Conservation (phyloP, 1,140 invertebrate genomes). For the Harlomillsia oculata region DNA sequence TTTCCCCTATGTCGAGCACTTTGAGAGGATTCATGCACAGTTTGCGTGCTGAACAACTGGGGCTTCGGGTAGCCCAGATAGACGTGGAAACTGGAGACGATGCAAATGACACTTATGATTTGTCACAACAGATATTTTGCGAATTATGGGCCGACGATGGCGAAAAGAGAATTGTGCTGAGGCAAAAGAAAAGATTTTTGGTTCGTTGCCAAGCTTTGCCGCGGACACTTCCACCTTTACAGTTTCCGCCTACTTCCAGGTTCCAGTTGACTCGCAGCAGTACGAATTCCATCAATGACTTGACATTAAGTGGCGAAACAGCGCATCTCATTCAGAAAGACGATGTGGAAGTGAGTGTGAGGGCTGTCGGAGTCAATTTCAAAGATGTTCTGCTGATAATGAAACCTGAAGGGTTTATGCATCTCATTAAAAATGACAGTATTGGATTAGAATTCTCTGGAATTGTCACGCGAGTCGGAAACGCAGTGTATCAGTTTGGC, state of each 20-base stretch:
- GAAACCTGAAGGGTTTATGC: conserved; percentile 8
- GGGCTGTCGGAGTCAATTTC: conserved; percentile 7
- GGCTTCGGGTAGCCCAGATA: background rate
- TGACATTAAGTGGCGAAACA: background rate
- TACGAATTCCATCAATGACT: background rate
- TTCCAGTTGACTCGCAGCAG: background rate
- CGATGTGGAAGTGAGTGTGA: conserved; percentile 2
- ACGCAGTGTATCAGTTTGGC: background rate
- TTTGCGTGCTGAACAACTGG: background rate
- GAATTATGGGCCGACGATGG: background rate
- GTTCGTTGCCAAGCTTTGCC: background rate
- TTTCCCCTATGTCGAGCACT: background rate
- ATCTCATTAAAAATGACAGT: too few relatives aligned
- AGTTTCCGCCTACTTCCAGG: background rate
- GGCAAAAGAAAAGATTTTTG: background rate
- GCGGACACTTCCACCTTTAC: background rate
- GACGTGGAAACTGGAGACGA: conserved; percentile 1
- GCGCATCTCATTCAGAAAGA: background rate
- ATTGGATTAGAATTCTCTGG: conserved; percentile 15
- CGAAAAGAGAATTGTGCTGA: conserved; percentile 5
- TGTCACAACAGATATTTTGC: background rate
- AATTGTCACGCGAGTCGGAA: conserved; percentile 2
- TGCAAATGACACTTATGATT: background rate
- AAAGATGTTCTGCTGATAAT: conserved; percentile 7
- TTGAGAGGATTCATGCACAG: background rate